Conservation (phyloP, 2,888 invertebrate species). For the Urechis unicinctus region DNA sequence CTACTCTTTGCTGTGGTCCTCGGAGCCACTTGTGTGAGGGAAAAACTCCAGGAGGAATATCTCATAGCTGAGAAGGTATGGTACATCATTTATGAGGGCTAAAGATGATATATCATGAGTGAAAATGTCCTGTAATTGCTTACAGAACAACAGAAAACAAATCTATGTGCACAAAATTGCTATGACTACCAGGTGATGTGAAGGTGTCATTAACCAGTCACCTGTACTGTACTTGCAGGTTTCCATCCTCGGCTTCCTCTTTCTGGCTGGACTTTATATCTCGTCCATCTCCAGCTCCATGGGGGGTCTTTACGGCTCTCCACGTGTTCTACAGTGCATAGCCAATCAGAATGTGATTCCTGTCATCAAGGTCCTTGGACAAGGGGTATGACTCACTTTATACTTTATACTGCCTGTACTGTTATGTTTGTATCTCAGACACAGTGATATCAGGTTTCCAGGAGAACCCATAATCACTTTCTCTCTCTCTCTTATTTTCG, state of each 20-base stretch:
- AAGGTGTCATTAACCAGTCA: no score
- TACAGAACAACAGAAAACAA: no score
- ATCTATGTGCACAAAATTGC: no score
- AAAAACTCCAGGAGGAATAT: conserved; percentile 68
- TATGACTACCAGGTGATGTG: no score
- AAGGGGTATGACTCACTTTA: no score
- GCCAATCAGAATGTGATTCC: conserved; percentile 93
- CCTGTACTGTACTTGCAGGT: conserved; percentile 38
- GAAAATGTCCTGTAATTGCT: no score
- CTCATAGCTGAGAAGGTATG: conserved; percentile 84
- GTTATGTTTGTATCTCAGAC: background rate
- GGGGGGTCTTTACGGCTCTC: conserved; percentile 93
- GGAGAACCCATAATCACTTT: background rate
- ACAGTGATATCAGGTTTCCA: background rate
- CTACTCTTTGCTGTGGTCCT: conserved; percentile 82
- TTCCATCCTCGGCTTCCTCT: conserved; percentile 59
- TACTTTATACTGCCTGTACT: conserved; percentile 42
- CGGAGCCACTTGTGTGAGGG: conserved; percentile 77
- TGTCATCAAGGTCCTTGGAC: conserved; percentile 74
- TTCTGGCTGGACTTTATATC: conserved; percentile 87
- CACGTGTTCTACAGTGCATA: conserved; percentile 88
- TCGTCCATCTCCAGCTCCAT: conserved; percentile 93
- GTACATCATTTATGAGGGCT: no score
- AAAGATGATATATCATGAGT: no score
- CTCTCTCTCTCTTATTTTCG: background rate